These are phyloP conservation scores for Nasonia giraulti DNA, from an alignment of 1,140 invertebrate species.

Conservation along the genomic window DNA sequence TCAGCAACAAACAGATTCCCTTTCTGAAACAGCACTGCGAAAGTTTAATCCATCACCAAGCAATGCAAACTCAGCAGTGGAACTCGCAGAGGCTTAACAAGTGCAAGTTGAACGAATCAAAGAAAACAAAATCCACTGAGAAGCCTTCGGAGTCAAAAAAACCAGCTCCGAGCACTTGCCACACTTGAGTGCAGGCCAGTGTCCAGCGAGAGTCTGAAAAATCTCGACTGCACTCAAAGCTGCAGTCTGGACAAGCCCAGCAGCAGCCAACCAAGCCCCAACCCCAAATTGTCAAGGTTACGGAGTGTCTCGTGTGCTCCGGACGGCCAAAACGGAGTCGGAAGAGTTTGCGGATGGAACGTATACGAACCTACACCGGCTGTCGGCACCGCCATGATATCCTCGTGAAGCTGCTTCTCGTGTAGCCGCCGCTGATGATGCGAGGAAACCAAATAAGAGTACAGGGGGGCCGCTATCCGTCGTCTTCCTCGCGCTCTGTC, in stretches of 20 bases:
- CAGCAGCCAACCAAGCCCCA: neutral
- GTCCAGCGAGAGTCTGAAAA: neutral
- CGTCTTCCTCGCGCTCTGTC: neutral
- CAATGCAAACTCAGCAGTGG: neutral
- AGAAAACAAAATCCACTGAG: neutral
- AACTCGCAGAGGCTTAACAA: neutral
- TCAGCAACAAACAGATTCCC: neutral
- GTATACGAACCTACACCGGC: constrained; percentile 73
- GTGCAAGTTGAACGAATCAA: neutral
- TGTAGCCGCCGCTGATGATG: neutral
- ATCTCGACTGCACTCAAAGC: neutral
- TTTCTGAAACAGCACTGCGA: neutral
- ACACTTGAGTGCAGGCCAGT: neutral
- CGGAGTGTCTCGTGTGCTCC: neutral
- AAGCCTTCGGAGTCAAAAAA: neutral
- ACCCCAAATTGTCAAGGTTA: constrained; percentile 43
- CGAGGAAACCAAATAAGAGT: constrained; percentile 40
- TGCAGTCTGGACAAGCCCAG: neutral
- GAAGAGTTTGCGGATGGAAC: neutral
- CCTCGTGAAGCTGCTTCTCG: constrained; percentile 34
- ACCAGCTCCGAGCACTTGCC: neutral
- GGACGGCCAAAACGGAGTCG: neutral
- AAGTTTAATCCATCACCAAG: neutral
- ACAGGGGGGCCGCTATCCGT: neutral
- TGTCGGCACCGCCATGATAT: constrained; percentile 73